Percentiles rank a stretch among this genome's conserved stretches.
phyloP scores from a whole-genome alignment of 2,888 invertebrate genomes.

The Oligia fasciuncula region DNA sequence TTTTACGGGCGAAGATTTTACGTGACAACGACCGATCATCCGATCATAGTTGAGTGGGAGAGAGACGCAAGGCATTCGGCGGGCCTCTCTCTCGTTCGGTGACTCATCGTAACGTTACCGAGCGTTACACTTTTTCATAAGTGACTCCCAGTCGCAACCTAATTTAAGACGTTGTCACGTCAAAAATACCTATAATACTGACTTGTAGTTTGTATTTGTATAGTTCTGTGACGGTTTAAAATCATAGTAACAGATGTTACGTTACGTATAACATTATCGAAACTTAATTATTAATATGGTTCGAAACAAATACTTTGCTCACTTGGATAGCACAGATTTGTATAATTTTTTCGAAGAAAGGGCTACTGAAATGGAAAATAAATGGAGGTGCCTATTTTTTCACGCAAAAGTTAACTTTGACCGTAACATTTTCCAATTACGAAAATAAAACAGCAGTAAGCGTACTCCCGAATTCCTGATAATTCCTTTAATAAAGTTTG shows the following conservation, averaged over 20 bases:
- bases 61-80: too few relatives aligned
- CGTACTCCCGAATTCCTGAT: slow-evolving; percentile 44
- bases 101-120: too few relatives aligned
- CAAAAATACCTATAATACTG: background rate
- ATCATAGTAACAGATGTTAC: too few relatives aligned
- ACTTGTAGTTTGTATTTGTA: background rate
- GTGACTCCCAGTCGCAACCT: too few relatives aligned
- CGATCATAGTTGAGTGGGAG: too few relatives aligned
- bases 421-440: slow-evolving; percentile 41
- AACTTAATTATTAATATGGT: background rate
- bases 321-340: background rate
- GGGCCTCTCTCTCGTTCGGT: too few relatives aligned
- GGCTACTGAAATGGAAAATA: background rate
- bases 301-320: background rate
- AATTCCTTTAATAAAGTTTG: slow-evolving; percentile 61
- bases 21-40: too few relatives aligned
- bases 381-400: slow-evolving; percentile 10
- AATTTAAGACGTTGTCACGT: too few relatives aligned
- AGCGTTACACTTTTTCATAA: too few relatives aligned
- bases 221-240: background rate
- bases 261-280: background rate
- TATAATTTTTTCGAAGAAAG: background rate
- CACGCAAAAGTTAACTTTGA: slow-evolving; percentile 14
- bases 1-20: too few relatives aligned
- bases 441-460: slow-evolving; percentile 36